phyloP scores from a whole-genome alignment of 1,140 invertebrate genomes.

The Procambarus virginalis region DNA sequence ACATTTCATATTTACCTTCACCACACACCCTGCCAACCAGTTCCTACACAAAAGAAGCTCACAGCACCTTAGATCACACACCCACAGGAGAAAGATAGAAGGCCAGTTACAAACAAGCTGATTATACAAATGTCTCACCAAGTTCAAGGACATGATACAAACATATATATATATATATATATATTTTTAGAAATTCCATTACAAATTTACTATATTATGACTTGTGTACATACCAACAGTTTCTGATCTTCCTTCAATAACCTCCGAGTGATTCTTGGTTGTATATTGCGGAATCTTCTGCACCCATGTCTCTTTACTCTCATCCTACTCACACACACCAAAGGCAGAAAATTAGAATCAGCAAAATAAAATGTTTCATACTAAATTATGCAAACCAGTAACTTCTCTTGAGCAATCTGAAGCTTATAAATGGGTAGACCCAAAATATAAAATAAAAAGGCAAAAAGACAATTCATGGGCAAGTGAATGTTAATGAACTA shows the following conservation, averaged over 20 bases:
- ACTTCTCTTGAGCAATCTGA: neutral
- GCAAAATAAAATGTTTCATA: neutral
- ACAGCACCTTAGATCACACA: too few relatives aligned
- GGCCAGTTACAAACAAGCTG: too few relatives aligned
- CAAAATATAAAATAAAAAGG: neutral
- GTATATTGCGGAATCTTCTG: neutral
- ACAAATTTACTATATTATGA: neutral
- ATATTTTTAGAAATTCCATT: too few relatives aligned
- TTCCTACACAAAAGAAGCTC: too few relatives aligned
- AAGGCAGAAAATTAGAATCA: neutral
- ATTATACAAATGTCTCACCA: too few relatives aligned
- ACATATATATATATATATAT: too few relatives aligned
- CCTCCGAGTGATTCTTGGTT: neutral
- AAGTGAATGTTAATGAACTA: too few relatives aligned
- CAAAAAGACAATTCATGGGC: too few relatives aligned
- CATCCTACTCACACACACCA: neutral
- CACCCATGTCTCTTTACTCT: neutral
- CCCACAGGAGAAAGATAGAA: too few relatives aligned
- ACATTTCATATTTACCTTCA: too few relatives aligned
- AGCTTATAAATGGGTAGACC: neutral
- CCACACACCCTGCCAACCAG: too few relatives aligned
- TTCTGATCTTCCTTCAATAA: neutral
- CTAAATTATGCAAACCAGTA: neutral
- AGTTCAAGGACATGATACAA: too few relatives aligned
- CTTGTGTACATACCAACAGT: constrained; percentile 6